Evolutionary conservation across 2,797 vertebrate species (phyloP), one percentile per base, ranked within the genome.

Genomic region (Myiotriccus ornatus): DNA sequence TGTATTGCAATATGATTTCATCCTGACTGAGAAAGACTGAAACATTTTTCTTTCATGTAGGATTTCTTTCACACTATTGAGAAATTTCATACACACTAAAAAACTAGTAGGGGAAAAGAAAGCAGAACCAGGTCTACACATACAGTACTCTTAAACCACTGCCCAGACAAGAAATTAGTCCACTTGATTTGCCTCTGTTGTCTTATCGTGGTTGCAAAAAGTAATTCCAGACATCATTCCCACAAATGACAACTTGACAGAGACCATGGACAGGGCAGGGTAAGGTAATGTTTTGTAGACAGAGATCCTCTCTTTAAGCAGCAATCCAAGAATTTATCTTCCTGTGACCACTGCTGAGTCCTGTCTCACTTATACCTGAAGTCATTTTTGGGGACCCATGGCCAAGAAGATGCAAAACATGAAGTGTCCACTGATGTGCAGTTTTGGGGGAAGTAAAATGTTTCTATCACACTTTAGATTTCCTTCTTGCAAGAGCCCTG

Each of bases 1-100:
- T 80, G 73, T 77, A 93, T 90, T 93, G 87, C 85, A 91, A 50
- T 94, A 84, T 67, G 80, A 88, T 84, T 97, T 93, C 49, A 28
- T 76, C 53, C 77, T 94, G 79, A 88, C 89, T 87, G 65, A 81
- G 59, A 56, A n/a, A 77, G 67, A 69, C 81, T 78, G 73, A 94
- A 91, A 76, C 75, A 49, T 75, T 93, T 95, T 86, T 83, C 39
- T 91, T 79, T 73, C 11, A 0, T 19, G 24, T 46, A 65, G 35
- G 35, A 43, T 59, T 80, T 85, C 84, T 89, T 91, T 81, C 10
- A 34, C 18, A 7, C 39, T 49, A 34, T 20, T 50, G 15, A 85
- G 78, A 91, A 60, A 69, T 43, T 55, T 76, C 67, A 43, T 65
- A 34, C 23, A 35, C 14, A 11, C 19, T 73, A 24, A 55, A 59